Evolutionary conservation across 1,140 invertebrate genomes (phyloP).

Genomic region (Gyrodactylus bullatarudis): DNA sequence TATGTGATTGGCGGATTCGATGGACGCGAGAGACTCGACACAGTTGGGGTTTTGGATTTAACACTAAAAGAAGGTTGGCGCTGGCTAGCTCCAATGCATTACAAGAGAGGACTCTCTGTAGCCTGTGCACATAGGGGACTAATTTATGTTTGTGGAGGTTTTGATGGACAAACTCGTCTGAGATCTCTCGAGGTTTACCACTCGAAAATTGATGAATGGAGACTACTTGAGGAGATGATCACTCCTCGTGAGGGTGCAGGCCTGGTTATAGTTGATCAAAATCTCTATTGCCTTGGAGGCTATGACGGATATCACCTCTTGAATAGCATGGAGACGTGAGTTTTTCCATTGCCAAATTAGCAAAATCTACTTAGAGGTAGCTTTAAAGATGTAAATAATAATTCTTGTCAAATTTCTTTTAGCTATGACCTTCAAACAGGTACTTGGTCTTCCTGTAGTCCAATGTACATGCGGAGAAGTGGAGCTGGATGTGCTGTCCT

Average conservation of each 20-base stretch:
- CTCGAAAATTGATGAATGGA: constrained; percentile 15
- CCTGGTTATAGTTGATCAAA: constrained; percentile 15
- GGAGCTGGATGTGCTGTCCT: constrained; percentile 17
- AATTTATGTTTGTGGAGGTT: constrained; percentile 18
- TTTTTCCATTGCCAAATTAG: background rate
- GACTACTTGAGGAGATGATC: constrained; percentile 13
- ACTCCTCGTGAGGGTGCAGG: constrained; percentile 16
- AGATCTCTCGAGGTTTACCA: constrained; percentile 16
- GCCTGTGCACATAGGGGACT: constrained; percentile 14
- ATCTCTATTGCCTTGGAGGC: constrained; percentile 16
- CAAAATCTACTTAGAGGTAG: too few species aligned
- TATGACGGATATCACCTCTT: constrained; percentile 15
- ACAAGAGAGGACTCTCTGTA: constrained; percentile 14
- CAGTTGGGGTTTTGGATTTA: constrained; percentile 14
- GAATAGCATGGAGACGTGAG: constrained; percentile 9
- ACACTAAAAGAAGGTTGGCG: constrained; percentile 12
- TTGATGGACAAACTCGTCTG: constrained; percentile 17
- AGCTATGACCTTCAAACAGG: constrained; percentile 4
- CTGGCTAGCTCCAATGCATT: constrained; percentile 13
- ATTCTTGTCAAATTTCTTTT: too few species aligned
- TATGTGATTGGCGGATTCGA: constrained; percentile 18
- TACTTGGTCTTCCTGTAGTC: constrained; percentile 10
- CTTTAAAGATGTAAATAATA: too few species aligned
- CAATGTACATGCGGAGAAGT: constrained; percentile 14
- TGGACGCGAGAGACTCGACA: constrained; percentile 14